Base-by-base conservation (phyloP, 2,888 invertebrate genomes). In the Synanthedon tipuliformis region DNA sequence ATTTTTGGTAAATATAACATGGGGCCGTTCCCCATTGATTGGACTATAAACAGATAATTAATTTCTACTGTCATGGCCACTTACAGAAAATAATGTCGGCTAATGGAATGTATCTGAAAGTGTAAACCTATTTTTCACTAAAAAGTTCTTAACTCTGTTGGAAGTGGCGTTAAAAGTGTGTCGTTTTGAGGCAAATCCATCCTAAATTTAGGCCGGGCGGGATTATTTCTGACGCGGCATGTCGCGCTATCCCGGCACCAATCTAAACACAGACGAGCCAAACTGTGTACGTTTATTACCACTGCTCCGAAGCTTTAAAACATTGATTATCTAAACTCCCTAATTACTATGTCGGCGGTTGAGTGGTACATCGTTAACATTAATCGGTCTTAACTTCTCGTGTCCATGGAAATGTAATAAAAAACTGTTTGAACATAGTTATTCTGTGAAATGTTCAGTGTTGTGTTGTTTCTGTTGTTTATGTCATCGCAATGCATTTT, bases 161-260 rank as follows among this genome's bases (percentile, higher is more conserved):
- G 34, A 34, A 34, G 34, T 34, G 10, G 34, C 34, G 34, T 34
- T 34, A 34, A 45, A 82, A 84, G 81, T 81, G 70, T 82, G 83
- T 84, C 86, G 77, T 82, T 82, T 83, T 82, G 78, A 75, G 82
- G 81, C 79, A 85, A 81, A 75, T 77, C 71, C 68, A 70, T 70
- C 71, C 85, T 86, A 86, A 79, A 85, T 82, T 78, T 86, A 85
- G 82, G 66, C 61, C 49, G 23, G 34, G 58, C 68, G 66, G 69
- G 81, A 84, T 82, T 86, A 86, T 85, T 85, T 83, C 71, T 71
- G 85, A 74, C 71, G 69, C 71, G 62, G 56, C 64, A 68, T 82
- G 82, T 81, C 82, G 79, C 78, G 68, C 73, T 71, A 69, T 65
- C 68, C 71, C 72, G 71, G 70, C 71, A 66, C 71, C 73, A 75